Conservation (phyloP, 2,113 vertebrate genomes). For the Thomomys bottae region DNA sequence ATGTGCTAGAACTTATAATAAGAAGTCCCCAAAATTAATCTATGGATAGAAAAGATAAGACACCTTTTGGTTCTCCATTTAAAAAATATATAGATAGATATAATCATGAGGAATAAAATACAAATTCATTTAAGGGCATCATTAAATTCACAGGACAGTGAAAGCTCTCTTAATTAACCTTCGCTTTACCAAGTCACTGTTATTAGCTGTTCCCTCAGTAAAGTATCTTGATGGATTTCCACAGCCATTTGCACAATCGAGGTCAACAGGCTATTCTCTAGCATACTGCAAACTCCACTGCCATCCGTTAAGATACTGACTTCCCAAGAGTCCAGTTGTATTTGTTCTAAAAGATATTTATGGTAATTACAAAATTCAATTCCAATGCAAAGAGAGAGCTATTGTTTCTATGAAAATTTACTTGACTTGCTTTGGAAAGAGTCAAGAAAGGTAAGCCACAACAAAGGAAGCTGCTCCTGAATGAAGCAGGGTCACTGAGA, state of each 20-base stretch:
- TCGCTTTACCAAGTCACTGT: conserved; percentile 31
- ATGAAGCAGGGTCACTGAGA: background rate
- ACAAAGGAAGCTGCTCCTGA: background rate
- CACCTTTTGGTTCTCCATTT: background rate
- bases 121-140: conserved; percentile 45
- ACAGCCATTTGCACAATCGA: background rate
- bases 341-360: conserved; percentile 68
- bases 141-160: conserved; percentile 47
- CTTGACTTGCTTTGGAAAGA: conserved; percentile 51
- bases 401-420: conserved; percentile 66
- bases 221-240: conserved; percentile 43
- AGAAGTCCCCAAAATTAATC: background rate
- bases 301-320: conserved; percentile 23
- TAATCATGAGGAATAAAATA: conserved; percentile 52
- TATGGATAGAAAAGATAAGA: conserved; percentile 11
- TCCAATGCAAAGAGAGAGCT: conserved; percentile 54
- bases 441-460: conserved; percentile 17
- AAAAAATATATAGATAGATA: background rate
- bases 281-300: background rate
- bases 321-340: conserved; percentile 37
- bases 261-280: conserved; percentile 42
- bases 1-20: background rate
- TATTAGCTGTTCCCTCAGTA: background rate
- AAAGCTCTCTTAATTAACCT: conserved; percentile 65
- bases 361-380: conserved; percentile 67